Evolutionary conservation across 2,797 vertebrate species (phyloP).

Genomic region (Triplophysa bombifrons): DNA sequence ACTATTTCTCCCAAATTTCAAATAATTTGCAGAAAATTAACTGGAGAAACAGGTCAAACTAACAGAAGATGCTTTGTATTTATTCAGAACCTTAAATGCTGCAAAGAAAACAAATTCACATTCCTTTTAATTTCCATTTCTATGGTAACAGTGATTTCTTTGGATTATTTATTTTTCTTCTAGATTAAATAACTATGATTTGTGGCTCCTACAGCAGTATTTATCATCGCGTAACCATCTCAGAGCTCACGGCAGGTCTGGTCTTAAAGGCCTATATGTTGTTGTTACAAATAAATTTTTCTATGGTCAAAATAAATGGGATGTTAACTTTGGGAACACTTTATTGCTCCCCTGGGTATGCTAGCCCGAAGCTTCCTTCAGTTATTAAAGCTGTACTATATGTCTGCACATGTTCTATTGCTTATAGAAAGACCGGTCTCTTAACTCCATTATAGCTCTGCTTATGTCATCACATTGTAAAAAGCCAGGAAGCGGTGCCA

Average conservation of each 20-base stretch:
- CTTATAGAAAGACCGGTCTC: neutral
- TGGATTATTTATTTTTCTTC: neutral
- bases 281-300: slow-evolving; percentile 1
- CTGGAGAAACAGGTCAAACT: too few species aligned
- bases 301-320: neutral
- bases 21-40: too few species aligned
- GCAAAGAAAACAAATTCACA: too few species aligned
- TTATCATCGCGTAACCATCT: neutral
- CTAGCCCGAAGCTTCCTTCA: neutral
- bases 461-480: neutral
- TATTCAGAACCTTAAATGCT: too few species aligned
- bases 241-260: neutral
- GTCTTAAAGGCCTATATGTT: neutral
- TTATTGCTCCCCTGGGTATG: neutral
- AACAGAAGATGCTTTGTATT: too few species aligned
- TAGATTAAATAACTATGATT: neutral
- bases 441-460: slow-evolving; percentile 14
- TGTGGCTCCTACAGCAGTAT: neutral
- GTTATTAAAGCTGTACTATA: neutral
- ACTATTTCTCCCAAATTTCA: too few species aligned
- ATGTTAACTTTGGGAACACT: slow-evolving; percentile 1
- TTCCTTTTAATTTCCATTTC: neutral
- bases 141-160: neutral
- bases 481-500: neutral
- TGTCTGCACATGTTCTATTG: neutral